Evolutionary conservation across 2,797 vertebrate species (phyloP).

Genomic region (Phrynocephalus vlangalii): DNA sequence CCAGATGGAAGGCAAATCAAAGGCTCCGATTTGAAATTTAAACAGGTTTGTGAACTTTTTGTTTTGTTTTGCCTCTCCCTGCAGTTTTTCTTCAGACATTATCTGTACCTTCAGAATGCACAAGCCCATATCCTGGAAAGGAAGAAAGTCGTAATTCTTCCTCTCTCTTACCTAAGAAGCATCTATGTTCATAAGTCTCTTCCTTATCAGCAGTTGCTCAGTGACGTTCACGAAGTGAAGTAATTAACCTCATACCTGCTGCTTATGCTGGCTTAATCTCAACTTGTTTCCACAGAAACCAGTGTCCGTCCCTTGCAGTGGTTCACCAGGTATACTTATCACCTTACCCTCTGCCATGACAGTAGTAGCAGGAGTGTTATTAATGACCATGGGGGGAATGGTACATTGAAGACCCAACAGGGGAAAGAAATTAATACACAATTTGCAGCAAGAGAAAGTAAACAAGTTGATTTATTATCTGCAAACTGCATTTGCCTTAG

Average conservation of each 20-base stretch:
- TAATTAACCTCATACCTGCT: not conserved
- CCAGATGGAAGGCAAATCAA: not conserved
- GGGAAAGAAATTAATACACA: not conserved
- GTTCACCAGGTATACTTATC: not conserved
- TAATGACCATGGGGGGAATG: conserved; percentile 16
- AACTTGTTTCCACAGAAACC: conserved; percentile 16
- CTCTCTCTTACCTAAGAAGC: not conserved
- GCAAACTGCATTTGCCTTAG: conserved; percentile 43
- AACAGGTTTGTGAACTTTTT: not conserved
- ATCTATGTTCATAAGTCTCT: not conserved
- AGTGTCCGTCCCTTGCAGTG: not conserved
- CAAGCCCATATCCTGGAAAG: conserved; percentile 17
- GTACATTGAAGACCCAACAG: conserved; percentile 3
- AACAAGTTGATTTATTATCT: conserved; percentile 38
- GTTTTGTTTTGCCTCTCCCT: not conserved
- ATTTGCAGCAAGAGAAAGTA: conserved; percentile 1
- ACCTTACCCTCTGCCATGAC: not conserved
- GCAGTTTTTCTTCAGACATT: conserved; percentile 30
- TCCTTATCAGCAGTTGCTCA: not conserved
- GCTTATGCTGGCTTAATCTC: not conserved
- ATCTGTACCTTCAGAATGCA: conserved; percentile 22
- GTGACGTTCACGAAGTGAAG: not conserved
- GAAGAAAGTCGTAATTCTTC: not conserved
- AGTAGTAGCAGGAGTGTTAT: not conserved
- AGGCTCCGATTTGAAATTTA: not conserved